These are phyloP conservation scores for Forbesichthys papilliferus DNA, from an alignment of 2,113 vertebrate species.

Conservation along the genomic window DNA sequence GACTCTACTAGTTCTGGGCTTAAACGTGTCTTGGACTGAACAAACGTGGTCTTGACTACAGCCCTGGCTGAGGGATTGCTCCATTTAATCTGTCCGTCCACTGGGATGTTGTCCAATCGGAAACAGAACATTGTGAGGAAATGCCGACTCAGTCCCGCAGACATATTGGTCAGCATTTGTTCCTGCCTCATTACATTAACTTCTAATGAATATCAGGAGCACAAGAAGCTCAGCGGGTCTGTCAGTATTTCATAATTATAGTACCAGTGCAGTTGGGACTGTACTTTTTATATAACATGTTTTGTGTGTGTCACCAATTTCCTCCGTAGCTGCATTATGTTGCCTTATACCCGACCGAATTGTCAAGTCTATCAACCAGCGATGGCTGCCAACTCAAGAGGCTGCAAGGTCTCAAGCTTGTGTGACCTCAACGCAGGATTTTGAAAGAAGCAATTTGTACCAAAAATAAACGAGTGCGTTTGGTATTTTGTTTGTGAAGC, in stretches of 20 bases:
- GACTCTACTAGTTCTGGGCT: too few species aligned
- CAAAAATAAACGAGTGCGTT: conserved; percentile 74
- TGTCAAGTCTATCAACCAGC: conserved; percentile 56
- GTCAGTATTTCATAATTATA: conserved; percentile 7
- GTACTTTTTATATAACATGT: conserved; percentile 17
- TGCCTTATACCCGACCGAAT: conserved; percentile 40
- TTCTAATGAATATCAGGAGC: conserved; percentile 28
- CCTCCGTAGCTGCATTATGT: conserved; percentile 29
- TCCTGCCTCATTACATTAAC: conserved; percentile 25
- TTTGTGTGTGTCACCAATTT: conserved; percentile 3
- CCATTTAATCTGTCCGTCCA: conserved; percentile 7
- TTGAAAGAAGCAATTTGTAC: conserved; percentile 75
- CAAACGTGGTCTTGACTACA: neutral
- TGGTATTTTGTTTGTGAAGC: conserved; percentile 72
- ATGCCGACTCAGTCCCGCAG: conserved; percentile 12
- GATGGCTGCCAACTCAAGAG: conserved; percentile 53
- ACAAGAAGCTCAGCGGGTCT: conserved; percentile 2
- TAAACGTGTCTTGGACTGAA: too few species aligned
- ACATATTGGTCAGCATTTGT: conserved; percentile 21
- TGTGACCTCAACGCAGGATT: conserved; percentile 67
- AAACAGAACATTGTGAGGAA: conserved; percentile 11
- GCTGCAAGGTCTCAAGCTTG: conserved; percentile 54
- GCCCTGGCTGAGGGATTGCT: conserved; percentile 6
- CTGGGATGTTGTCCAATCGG: conserved; percentile 22
- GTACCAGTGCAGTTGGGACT: neutral